Base-by-base conservation (phyloP, 2,888 invertebrate species). In the Rhagophthalmus giganteus region DNA sequence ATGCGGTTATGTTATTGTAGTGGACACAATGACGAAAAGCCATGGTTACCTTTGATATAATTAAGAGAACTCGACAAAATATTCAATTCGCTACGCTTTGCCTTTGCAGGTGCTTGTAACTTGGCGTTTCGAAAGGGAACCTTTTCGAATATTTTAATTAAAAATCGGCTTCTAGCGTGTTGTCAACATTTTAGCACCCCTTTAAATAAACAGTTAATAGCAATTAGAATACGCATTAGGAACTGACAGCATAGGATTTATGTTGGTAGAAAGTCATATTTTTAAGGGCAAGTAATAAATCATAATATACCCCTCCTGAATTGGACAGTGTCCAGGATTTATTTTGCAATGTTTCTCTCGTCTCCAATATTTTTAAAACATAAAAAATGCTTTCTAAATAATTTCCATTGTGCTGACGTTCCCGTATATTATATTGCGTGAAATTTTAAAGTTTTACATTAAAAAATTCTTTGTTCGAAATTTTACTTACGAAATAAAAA, bases 161-260 rank as follows among this genome's bases (percentile, higher is more conserved):
- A n/a, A n/a, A n/a, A n/a, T n/a, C n/a, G n/a, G n/a, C n/a, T n/a
- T n/a, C n/a, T n/a, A n/a, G n/a, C n/a, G n/a, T n/a, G n/a, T n/a
- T n/a, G n/a, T n/a, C n/a, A n/a, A n/a, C n/a, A n/a, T n/a, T n/a
- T n/a, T n/a, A n/a, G n/a, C n/a, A n/a, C n/a, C 40, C 16, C 10
- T 31, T 24, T 31, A 30, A 16, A 16, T 15, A 28, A 20, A 28
- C 40, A 15, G 14, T 38, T 40, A 40, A 40, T 31, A 13, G 30
- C 44, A 42, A 49, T 54, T 54, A 54, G 49, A 54, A 54, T 54
- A 39, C 47, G 38, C 54, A 45, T 49, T 54, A 54, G 49, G 49
- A 34, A 38, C 31, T 48, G 54, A 54, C 54, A 54, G 54, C 30
- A 35, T 14, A 31, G 44, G 49, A 54, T 54, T 54, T 54, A 54